A percentile compares a stretch with the other conserved stretches of the same genome.
Evolutionary conservation across 2,888 invertebrate species (phyloP).

Genomic region (Enoplolaimus lenunculus): DNA sequence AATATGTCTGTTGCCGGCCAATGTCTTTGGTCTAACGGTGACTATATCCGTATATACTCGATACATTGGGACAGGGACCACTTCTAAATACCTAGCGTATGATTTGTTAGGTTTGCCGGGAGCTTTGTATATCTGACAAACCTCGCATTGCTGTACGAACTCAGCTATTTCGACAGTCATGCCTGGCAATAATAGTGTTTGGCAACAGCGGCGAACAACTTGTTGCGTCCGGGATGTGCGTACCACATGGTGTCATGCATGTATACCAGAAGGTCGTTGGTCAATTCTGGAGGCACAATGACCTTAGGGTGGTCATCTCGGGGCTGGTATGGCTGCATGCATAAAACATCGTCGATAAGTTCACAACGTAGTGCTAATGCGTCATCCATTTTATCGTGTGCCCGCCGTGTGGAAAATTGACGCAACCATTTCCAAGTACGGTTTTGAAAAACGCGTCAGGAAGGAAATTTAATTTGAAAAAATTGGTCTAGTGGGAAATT

Average conservation of each 20-base stretch:
- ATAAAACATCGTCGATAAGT: background rate
- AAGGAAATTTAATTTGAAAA: no score
- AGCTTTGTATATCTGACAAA: slow-evolving; percentile 25
- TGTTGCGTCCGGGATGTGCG: background rate
- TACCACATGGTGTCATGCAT: background rate
- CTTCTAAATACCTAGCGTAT: background rate
- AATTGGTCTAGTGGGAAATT: no score
- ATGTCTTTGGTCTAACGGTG: slow-evolving; percentile 25
- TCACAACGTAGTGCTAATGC: no score
- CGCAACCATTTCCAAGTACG: no score
- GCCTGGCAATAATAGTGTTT: slow-evolving; percentile 22
- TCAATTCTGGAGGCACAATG: background rate
- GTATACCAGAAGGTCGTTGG: background rate
- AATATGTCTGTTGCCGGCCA: slow-evolving; percentile 26
- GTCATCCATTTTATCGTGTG: no score
- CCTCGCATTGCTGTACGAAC: slow-evolving; percentile 23
- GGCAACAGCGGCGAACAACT: background rate
- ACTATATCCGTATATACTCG: background rate
- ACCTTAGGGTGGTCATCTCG: background rate
- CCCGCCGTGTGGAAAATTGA: no score
- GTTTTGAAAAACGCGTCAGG: no score
- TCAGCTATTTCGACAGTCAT: slow-evolving; percentile 23
- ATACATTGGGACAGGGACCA: background rate
- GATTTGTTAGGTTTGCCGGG: background rate
- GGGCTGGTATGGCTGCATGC: background rate